A percentile compares a stretch with the other conserved stretches of the same genome.
Conservation (phyloP, 2,113 vertebrate species). For the Hippocampus abdominalis region DNA sequence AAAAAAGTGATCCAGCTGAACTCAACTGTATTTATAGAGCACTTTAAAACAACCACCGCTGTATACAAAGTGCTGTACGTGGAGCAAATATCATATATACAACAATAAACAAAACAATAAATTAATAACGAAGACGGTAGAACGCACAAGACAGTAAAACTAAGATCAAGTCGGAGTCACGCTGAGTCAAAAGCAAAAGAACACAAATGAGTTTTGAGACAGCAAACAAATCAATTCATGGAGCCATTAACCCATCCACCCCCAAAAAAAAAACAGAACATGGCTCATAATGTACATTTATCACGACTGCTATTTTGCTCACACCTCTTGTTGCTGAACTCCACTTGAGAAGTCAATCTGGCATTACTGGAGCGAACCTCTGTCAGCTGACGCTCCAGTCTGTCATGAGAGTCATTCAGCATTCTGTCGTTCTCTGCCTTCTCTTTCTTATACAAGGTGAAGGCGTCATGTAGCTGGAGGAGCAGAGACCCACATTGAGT, state of each 20-base stretch:
- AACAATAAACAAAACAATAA: too few species aligned
- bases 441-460: constrained; percentile 90
- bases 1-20: background rate
- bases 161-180: too few species aligned
- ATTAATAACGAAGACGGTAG: too few species aligned
- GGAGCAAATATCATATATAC: too few species aligned
- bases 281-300: background rate
- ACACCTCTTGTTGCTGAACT: constrained; percentile 92
- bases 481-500: background rate
- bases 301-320: background rate
- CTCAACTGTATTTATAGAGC: too few species aligned
- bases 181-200: too few species aligned
- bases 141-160: too few species aligned
- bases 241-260: background rate
- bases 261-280: background rate
- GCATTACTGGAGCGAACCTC: constrained; percentile 87
- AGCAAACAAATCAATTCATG: background rate
- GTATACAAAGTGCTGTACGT: too few species aligned
- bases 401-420: constrained; percentile 89
- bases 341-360: constrained; percentile 87
- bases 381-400: constrained; percentile 84
- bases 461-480: constrained; percentile 85
- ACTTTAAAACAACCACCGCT: too few species aligned
- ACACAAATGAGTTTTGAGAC: too few species aligned
- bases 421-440: constrained; percentile 90